Percentiles rank a stretch among this genome's conserved stretches.
Conservation (phyloP, 2,888 invertebrate species). For the Lasioglossum malachurum region DNA sequence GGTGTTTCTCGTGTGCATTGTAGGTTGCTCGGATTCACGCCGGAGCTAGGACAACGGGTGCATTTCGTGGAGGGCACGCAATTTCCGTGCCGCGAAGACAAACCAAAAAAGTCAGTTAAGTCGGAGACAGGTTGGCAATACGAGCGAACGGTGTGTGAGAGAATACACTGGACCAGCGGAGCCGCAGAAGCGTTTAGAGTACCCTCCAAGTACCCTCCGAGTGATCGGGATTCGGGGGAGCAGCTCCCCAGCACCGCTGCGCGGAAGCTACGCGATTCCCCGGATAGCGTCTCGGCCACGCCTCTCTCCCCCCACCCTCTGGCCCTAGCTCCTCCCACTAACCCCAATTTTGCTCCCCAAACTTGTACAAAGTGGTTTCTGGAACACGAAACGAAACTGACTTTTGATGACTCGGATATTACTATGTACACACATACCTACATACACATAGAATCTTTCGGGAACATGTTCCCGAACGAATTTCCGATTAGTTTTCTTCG, state of each 20-base stretch:
- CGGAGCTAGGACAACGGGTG: constrained; percentile 83
- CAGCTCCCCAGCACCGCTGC: background rate
- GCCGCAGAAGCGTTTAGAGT: background rate
- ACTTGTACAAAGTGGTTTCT: background rate
- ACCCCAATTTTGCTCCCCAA: background rate
- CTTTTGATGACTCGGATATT: background rate
- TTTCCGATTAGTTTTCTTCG: background rate
- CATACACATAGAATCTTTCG: background rate
- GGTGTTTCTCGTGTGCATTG: constrained; percentile 82
- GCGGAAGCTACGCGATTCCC: background rate
- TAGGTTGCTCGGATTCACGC: constrained; percentile 84
- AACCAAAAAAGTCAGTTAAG: constrained; percentile 75
- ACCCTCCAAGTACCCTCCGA: background rate
- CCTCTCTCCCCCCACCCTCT: background rate
- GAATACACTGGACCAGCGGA: background rate
- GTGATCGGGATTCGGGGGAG: background rate
- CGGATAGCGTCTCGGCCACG: background rate
- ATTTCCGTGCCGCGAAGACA: constrained; percentile 84
- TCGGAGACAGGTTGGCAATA: constrained; percentile 80
- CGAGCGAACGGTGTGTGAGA: background rate
- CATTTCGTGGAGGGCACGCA: constrained; percentile 83
- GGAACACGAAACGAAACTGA: background rate
- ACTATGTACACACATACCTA: too few species aligned
- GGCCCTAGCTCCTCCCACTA: background rate
- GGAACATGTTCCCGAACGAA: background rate